phyloP scores from a whole-genome alignment of 2,888 invertebrate genomes.

The Acleris emargana region DNA sequence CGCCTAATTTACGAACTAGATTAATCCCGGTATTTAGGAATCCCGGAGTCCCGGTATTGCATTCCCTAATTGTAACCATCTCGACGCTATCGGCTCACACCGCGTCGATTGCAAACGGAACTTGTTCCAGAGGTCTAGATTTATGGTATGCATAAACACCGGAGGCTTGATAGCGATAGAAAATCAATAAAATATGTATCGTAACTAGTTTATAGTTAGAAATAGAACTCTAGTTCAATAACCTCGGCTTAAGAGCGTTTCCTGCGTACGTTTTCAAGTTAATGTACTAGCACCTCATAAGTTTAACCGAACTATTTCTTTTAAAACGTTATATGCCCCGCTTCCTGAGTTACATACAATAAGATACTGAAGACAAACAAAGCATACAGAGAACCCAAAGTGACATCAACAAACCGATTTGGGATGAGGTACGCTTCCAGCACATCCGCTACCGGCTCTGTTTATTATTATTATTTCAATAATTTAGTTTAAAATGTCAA shows the following conservation, averaged over 20 bases:
- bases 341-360: not conserved
- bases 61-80: too few species aligned
- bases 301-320: not conserved
- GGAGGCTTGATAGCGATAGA: constrained; percentile 20
- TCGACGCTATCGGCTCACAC: not conserved
- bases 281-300: not conserved
- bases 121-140: constrained; percentile 17
- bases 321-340: not conserved
- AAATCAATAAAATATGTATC: constrained; percentile 34
- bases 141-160: constrained; percentile 34
- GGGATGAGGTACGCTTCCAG: too few species aligned
- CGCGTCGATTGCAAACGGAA: not conserved
- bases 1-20: too few species aligned
- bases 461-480: too few species aligned
- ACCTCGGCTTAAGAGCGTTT: constrained; percentile 35
- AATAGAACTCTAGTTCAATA: constrained; percentile 41
- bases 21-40: too few species aligned
- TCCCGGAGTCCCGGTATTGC: too few species aligned
- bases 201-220: constrained; percentile 39
- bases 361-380: not conserved
- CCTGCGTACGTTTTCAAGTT: not conserved
- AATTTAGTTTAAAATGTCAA: too few species aligned
- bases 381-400: too few species aligned
- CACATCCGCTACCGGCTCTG: too few species aligned
- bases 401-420: too few species aligned